Evolutionary conservation across 2,113 vertebrate species (phyloP), one percentile per base, ranked within the genome.

Genomic region (Tetraodon nigroviridis): DNA sequence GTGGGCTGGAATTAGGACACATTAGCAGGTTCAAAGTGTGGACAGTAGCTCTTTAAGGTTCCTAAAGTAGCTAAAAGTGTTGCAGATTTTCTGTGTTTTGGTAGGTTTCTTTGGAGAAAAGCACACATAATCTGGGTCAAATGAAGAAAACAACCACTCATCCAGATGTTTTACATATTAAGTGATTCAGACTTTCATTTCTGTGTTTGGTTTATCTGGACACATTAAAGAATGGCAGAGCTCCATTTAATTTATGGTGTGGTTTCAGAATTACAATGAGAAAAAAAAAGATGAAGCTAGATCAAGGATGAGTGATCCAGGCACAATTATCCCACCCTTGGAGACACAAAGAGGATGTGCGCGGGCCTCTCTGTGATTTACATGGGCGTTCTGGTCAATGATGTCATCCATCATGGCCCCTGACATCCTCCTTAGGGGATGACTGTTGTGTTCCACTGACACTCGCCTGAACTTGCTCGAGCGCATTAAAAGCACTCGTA

Each of bases 361-460:
- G 64, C 55, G 19, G 58, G 51, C 49, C 21, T 64, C 12, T 55
- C 7, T 59, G 61, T 69, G 75, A 70, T 68, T 62, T 81, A 37
- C 76, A 51, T 69, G 58, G 53, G 14, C 73, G 61, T 58, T 64
- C 63, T 52, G 71, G 78, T 80, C 76, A 75, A 64, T 72, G 78
- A 80, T 76, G 75, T 87, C 83, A 86, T 80, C 69, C 59, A 69
- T 83, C 68, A 79, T 32, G 44, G 51, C 52, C 27, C 29, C 68
- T 83, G 70, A 85, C 74, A 78, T 80, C 75, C 75, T 85, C 71
- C 69, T 71, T 24, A 57, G 37, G 58, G 76, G 67, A 55, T 15
- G 51, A 67, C 66, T 80, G 82, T 75, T 84, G 79, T 74, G 61
- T 53, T 37, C 76, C 74, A 65, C 75, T 76, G 71, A 83, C 75